Percentiles rank a stretch among this genome's conserved stretches.
These are phyloP conservation scores for Myodes glareolus DNA, from an alignment of 2,113 vertebrate genomes.

Conservation along the genomic window DNA sequence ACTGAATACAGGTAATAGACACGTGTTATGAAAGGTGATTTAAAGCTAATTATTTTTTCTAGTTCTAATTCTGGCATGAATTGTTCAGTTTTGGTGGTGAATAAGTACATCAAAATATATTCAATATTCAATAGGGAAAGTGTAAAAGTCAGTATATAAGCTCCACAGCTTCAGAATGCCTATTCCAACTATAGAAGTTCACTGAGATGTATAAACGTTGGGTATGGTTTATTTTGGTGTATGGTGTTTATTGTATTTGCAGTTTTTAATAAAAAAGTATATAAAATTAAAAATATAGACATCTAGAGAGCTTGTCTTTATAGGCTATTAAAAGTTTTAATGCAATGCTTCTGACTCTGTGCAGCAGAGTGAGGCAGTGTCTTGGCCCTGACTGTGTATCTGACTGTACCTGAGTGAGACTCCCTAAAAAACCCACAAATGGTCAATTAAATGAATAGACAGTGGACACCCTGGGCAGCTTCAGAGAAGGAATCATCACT, in stretches of 20 bases:
- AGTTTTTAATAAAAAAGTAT: neutral
- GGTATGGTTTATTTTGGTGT: neutral
- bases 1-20: neutral
- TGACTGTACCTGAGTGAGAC: no score
- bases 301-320: neutral
- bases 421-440: no score
- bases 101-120: neutral
- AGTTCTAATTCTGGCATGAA: neutral
- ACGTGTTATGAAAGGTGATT: neutral
- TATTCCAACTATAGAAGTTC: neutral
- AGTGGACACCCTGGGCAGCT: neutral
- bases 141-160: neutral
- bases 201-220: neutral
- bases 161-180: neutral
- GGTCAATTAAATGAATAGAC: no score
- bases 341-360: neutral
- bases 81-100: neutral
- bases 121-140: no score
- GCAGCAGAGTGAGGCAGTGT: neutral
- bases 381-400: no score
- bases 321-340: neutral
- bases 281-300: neutral
- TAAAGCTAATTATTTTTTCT: neutral
- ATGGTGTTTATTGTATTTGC: neutral
- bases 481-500: neutral